phyloP scores from a whole-genome alignment of 2,113 vertebrate genomes.

The Murina feae region DNA sequence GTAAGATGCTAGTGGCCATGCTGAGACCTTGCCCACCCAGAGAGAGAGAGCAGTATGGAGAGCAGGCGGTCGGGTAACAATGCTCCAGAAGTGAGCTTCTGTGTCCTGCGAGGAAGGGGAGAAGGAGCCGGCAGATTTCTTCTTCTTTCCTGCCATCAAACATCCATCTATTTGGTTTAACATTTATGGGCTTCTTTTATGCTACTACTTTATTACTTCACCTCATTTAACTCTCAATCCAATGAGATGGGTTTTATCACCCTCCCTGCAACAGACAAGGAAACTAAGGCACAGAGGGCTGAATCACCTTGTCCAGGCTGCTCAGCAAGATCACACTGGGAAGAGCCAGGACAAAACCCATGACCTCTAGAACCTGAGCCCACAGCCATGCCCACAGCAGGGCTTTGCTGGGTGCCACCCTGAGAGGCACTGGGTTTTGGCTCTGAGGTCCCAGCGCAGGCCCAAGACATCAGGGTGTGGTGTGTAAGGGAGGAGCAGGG shows the following conservation, averaged over 20 bases:
- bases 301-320: not conserved
- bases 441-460: not conserved
- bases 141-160: not conserved
- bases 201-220: not conserved
- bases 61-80: not conserved
- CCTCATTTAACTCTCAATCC: not conserved
- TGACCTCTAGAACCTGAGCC: not conserved
- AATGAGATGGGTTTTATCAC: not conserved
- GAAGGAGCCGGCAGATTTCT: not conserved
- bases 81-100: not conserved
- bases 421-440: not conserved
- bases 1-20: not conserved
- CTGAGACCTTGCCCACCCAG: not conserved
- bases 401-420: not conserved
- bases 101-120: not conserved
- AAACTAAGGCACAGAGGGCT: not conserved
- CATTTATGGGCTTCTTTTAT: not conserved
- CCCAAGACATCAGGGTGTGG: not conserved
- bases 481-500: not conserved
- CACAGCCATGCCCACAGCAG: not conserved
- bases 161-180: not conserved
- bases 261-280: not conserved
- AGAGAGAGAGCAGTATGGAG: not conserved
- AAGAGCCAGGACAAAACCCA: not conserved
- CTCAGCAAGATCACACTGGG: not conserved